These are phyloP conservation scores for Podarcis siculus DNA, from an alignment of 2,797 vertebrate genomes.

Conservation along the genomic window DNA sequence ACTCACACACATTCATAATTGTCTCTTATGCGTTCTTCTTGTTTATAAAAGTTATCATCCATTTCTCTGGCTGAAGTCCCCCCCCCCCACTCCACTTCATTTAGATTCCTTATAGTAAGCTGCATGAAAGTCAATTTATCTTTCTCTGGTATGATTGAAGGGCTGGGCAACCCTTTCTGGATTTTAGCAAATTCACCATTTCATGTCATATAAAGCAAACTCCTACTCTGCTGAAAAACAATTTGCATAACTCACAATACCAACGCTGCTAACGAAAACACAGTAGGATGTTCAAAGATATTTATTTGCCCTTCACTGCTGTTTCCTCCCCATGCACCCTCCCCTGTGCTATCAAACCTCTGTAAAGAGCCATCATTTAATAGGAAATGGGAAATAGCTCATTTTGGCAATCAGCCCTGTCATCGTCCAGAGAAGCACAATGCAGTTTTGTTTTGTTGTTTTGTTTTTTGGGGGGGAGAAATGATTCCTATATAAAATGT, in stretches of 20 bases:
- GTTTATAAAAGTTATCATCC: neutral
- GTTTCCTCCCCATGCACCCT: conserved; percentile 3
- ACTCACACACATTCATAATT: neutral
- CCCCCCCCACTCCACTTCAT: neutral
- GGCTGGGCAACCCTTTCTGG: neutral
- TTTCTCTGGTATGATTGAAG: conserved; percentile 18
- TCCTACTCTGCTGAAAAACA: neutral
- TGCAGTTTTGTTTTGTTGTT: neutral
- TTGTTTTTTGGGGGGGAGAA: neutral
- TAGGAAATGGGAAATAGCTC: conserved; percentile 41
- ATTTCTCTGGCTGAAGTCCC: neutral
- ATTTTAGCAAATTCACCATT: neutral
- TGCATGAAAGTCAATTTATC: conserved; percentile 24
- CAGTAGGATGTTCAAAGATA: neutral
- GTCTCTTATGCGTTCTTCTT: neutral
- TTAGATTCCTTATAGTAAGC: neutral
- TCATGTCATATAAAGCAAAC: conserved; percentile 11
- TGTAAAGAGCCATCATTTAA: conserved; percentile 38
- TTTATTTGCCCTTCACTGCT: conserved; percentile 44
- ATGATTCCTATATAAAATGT: conserved; percentile 34
- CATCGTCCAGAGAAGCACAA: neutral
- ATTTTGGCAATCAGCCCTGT: conserved; percentile 37
- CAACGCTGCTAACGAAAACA: neutral
- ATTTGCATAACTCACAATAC: conserved; percentile 32
- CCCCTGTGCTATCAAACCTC: neutral